Evolutionary conservation across 2,888 invertebrate species (phyloP).

Genomic region (Heliothis peltigera): DNA sequence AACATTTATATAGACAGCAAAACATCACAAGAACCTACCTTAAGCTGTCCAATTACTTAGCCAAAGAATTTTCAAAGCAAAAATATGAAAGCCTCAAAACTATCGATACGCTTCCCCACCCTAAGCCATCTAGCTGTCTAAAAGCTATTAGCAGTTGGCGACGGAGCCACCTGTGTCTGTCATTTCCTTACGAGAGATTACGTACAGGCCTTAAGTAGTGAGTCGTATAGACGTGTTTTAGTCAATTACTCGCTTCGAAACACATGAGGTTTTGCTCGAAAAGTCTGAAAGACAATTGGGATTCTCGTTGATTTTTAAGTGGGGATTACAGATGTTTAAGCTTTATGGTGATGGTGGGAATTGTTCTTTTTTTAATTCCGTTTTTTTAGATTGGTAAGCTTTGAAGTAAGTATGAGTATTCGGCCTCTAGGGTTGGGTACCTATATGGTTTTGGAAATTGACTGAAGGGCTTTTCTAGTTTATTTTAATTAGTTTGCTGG

Average conservation of each 20-base stretch:
- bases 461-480: no score
- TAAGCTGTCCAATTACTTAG: no score
- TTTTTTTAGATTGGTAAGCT: not conserved
- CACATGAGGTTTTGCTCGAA: conserved; percentile 39
- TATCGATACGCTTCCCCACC: conserved; percentile 56
- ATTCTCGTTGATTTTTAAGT: conserved; percentile 18
- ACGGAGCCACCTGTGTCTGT: conserved; percentile 80
- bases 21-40: no score
- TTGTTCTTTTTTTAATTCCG: not conserved
- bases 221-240: conserved; percentile 59
- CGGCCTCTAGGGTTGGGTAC: no score
- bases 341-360: not conserved
- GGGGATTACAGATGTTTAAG: not conserved
- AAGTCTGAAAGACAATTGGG: conserved; percentile 20
- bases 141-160: conserved; percentile 89
- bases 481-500: no score
- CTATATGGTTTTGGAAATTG: no score
- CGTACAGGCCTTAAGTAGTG: conserved; percentile 74
- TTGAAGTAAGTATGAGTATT: no score
- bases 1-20: no score
- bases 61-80: not conserved
- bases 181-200: conserved; percentile 88
- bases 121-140: conserved; percentile 79
- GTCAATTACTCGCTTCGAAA: conserved; percentile 65
- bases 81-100: not conserved